These are phyloP conservation scores for Meloe dianella DNA, from an alignment of 2,888 invertebrate genomes.

Conservation along the genomic window DNA sequence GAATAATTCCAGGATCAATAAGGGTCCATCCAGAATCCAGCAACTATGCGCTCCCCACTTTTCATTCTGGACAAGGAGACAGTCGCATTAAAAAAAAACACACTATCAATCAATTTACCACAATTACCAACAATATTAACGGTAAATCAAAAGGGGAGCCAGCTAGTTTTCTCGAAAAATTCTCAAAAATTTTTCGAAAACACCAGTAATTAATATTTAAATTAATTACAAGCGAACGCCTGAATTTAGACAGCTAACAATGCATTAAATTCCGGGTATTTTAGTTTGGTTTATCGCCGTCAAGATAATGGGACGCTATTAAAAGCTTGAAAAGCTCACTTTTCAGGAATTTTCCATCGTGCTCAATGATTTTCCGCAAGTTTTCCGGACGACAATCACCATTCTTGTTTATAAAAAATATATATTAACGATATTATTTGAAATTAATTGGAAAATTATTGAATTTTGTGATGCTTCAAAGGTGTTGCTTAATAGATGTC, in stretches of 20 bases:
- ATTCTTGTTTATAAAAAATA: background rate
- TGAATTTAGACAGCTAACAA: background rate
- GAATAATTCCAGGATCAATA: slow-evolving; percentile 54
- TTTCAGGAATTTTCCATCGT: background rate
- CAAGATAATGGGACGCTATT: background rate
- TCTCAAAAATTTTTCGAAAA: background rate
- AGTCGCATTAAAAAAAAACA: slow-evolving; percentile 1
- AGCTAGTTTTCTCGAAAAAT: too few species aligned
- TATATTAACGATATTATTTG: too few species aligned
- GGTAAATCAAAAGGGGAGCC: too few species aligned
- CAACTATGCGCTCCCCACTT: slow-evolving; percentile 37
- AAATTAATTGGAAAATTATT: background rate
- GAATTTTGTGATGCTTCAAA: too few species aligned
- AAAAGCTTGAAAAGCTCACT: background rate
- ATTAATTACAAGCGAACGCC: background rate
- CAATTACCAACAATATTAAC: background rate
- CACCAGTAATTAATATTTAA: background rate
- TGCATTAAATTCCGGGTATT: slow-evolving; percentile 1
- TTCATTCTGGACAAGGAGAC: slow-evolving; percentile 7
- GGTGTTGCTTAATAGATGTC: slow-evolving; percentile 32
- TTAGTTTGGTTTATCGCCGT: background rate
- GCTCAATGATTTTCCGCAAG: background rate
- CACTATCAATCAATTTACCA: background rate
- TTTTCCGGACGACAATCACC: background rate
- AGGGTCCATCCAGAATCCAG: slow-evolving; percentile 55